These are phyloP conservation scores for Diaprepes abbreviatus DNA, from an alignment of 2,888 invertebrate species.

Conservation along the genomic window DNA sequence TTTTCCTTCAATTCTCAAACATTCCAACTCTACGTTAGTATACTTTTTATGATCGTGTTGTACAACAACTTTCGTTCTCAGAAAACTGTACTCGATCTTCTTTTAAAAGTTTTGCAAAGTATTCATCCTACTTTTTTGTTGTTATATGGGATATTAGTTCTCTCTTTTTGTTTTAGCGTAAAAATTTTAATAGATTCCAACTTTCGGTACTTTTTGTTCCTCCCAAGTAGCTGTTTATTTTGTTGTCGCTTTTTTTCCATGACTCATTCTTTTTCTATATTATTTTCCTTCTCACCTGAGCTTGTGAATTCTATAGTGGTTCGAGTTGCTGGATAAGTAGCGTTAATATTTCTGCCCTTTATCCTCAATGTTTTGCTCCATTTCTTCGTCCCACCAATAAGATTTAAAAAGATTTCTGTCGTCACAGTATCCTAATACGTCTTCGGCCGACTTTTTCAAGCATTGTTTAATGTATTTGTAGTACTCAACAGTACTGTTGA, in stretches of 20 bases:
- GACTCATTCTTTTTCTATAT: not conserved
- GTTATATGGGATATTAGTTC: not conserved
- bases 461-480: not conserved
- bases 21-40: not conserved
- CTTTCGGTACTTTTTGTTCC: no score
- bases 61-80: no score
- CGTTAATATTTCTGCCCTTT: constrained; percentile 14
- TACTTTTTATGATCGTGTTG: not conserved
- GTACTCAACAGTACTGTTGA: not conserved
- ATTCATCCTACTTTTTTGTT: not conserved
- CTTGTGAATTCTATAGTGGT: not conserved
- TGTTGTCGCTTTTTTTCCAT: not conserved
- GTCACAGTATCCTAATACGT: no score
- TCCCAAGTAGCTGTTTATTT: no score
- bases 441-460: not conserved
- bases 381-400: constrained; percentile 33
- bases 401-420: not conserved
- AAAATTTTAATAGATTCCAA: no score
- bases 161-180: no score
- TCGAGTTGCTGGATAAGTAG: not conserved
- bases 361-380: constrained; percentile 3
- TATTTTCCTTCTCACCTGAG: not conserved
- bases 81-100: no score
- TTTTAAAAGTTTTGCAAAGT: no score
- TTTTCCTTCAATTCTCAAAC: not conserved